phyloP scores from a whole-genome alignment of 2,888 invertebrate species.

The Erebia epiphron region DNA sequence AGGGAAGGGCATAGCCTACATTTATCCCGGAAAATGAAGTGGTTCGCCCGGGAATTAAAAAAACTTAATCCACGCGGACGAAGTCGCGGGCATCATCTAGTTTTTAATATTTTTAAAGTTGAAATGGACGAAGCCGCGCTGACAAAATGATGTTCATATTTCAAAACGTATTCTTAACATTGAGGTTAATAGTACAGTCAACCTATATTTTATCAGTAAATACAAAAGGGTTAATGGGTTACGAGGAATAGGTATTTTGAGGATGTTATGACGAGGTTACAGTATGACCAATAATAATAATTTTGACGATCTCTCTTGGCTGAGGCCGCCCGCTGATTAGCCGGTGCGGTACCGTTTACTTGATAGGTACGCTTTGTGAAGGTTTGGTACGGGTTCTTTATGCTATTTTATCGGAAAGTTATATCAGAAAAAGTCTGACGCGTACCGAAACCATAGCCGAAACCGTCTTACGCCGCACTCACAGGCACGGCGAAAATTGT shows the following conservation, averaged over 20 bases:
- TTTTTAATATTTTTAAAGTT: background rate
- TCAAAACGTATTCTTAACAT: constrained; percentile 25
- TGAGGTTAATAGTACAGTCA: constrained; percentile 37
- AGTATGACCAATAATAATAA: constrained; percentile 14
- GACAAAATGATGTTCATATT: background rate
- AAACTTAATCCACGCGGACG: background rate
- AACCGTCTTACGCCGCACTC: no score
- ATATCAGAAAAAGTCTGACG: no score
- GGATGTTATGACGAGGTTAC: constrained; percentile 27
- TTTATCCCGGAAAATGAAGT: no score
- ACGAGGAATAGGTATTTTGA: constrained; percentile 24
- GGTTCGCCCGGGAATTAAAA: no score
- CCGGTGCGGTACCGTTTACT: background rate
- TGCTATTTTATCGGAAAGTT: no score
- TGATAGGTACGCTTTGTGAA: no score
- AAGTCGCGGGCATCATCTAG: background rate
- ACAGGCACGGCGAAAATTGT: no score
- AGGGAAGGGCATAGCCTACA: no score
- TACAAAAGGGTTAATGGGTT: constrained; percentile 34
- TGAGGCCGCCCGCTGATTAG: background rate
- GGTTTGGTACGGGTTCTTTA: no score
- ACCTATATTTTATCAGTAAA: constrained; percentile 36
- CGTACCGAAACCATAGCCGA: no score
- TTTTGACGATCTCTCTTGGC: background rate
- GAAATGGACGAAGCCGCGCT: background rate